phyloP scores from a whole-genome alignment of 1,140 invertebrate genomes.

The Chelonus insularis region DNA sequence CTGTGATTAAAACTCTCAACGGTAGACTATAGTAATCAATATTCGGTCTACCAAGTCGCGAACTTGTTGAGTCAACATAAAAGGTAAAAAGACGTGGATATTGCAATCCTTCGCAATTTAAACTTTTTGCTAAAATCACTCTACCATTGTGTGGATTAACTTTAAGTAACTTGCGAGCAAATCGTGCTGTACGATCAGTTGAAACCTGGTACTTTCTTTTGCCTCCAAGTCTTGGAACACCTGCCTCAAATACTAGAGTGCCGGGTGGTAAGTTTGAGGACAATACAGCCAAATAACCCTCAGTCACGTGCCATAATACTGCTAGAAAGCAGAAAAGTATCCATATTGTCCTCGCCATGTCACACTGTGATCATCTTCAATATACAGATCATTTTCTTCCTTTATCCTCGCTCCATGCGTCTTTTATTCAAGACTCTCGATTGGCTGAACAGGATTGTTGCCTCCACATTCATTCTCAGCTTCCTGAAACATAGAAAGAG shows the following conservation, averaged over 20 bases:
- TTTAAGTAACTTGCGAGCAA: slow-evolving; percentile 75
- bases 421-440: neutral
- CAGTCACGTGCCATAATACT: slow-evolving; percentile 35
- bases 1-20: slow-evolving; percentile 75
- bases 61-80: slow-evolving; percentile 82
- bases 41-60: slow-evolving; percentile 67
- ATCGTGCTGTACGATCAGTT: slow-evolving; percentile 75
- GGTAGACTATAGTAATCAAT: slow-evolving; percentile 85
- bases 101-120: slow-evolving; percentile 79
- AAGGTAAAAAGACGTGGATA: slow-evolving; percentile 84
- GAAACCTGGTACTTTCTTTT: slow-evolving; percentile 76
- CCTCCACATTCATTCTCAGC: neutral
- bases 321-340: slow-evolving; percentile 33
- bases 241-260: slow-evolving; percentile 76
- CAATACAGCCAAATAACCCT: slow-evolving; percentile 71
- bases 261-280: slow-evolving; percentile 70
- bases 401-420: neutral
- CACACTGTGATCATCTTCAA: slow-evolving; percentile 13
- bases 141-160: slow-evolving; percentile 75
- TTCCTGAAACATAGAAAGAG: slow-evolving; percentile 15
- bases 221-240: slow-evolving; percentile 74
- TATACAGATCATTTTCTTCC: slow-evolving; percentile 1
- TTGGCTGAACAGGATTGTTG: neutral
- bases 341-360: slow-evolving; percentile 50
- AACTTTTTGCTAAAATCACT: slow-evolving; percentile 70